Evolutionary conservation across 1,140 invertebrate genomes (phyloP), one percentile per base, ranked within the genome.

Genomic region (Elymnias hypermnestra): DNA sequence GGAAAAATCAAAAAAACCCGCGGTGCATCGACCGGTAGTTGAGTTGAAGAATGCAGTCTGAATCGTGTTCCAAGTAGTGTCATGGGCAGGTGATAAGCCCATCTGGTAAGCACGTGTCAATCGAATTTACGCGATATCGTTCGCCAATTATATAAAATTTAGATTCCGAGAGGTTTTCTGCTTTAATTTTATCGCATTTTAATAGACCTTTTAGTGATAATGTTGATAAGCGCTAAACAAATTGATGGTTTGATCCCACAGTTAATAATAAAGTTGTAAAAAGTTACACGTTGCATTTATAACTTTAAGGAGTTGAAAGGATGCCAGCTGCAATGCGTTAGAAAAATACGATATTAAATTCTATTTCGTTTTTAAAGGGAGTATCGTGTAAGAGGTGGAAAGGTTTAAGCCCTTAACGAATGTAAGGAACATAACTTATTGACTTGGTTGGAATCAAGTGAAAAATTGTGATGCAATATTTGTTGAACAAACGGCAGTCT

Each of bases 91-190:
- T 83, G 78, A 77, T 59, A 57, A 22, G 18, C 9, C 64, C 75
- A 77, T 77, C 66, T 79, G 78, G 69, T 53, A 23, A 51, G 65
- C 73, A 75, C 74, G 73, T 78, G 75, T 66, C 70, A 72, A 73
- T 60, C 60, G 59, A 64, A 59, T 67, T 66, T 57, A 53, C 53
- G 23, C 45, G 48, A 53, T 61, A 60, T 40, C 63, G 61, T 68
- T 71, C 59, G 60, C 46, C 59, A 69, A 67, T 65, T 61, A 74
- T 68, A 55, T 50, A 46, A 53, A 65, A 60, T n/a, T 71, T 64
- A 63, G 63, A 72, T 74, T 72, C 59, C 40, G 49, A 56, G 53
- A 48, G 54, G 39, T 45, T 58, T 4, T 3, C 12, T 6, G 22
- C 36, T 36, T 26, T 26, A 9, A 8, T 33, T 57, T 67, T 53